Evolutionary conservation across 2,888 invertebrate genomes (phyloP).

Genomic region (Chesias legatella): DNA sequence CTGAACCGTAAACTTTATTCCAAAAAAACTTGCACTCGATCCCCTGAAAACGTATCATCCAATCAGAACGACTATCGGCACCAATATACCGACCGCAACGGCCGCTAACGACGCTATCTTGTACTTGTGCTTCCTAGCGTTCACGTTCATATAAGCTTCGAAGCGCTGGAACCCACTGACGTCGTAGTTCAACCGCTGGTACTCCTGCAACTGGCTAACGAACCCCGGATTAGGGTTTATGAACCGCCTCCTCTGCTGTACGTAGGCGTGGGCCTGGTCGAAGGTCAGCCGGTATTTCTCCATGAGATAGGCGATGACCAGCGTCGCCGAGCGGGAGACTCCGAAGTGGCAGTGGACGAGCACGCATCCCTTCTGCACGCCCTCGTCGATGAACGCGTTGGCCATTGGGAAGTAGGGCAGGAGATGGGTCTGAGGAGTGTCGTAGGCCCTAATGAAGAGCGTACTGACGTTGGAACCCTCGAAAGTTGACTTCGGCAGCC

Average conservation of each 20-base stretch:
- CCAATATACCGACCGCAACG: conserved; percentile 53
- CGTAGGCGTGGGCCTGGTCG: conserved; percentile 92
- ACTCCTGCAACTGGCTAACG: conserved; percentile 92
- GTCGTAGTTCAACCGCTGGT: conserved; percentile 57
- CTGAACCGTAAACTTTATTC: conserved; percentile 16
- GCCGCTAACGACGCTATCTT: conserved; percentile 65
- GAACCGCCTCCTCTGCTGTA: conserved; percentile 91
- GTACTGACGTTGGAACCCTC: conserved; percentile 57
- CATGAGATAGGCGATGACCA: conserved; percentile 97
- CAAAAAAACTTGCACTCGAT: conserved; percentile 8
- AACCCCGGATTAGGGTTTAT: conserved; percentile 98
- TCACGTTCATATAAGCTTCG: conserved; percentile 63
- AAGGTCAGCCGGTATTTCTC: conserved; percentile 90
- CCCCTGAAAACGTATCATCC: conserved; percentile 37
- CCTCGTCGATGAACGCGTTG: conserved; percentile 76
- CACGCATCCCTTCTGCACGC: conserved; percentile 84
- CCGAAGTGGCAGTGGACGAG: conserved; percentile 98
- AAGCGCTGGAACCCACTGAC: conserved; percentile 56
- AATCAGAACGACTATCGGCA: conserved; percentile 60
- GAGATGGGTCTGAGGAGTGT: conserved; percentile 66
- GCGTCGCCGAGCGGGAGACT: conserved; percentile 95
- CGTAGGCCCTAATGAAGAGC: conserved; percentile 73
- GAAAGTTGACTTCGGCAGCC: conserved; percentile 62
- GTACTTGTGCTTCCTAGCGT: conserved; percentile 61
- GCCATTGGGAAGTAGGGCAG: conserved; percentile 73